Evolutionary conservation across 2,797 vertebrate species (phyloP), one percentile per base, ranked within the genome.

Genomic region (Notamacropus eugenii): DNA sequence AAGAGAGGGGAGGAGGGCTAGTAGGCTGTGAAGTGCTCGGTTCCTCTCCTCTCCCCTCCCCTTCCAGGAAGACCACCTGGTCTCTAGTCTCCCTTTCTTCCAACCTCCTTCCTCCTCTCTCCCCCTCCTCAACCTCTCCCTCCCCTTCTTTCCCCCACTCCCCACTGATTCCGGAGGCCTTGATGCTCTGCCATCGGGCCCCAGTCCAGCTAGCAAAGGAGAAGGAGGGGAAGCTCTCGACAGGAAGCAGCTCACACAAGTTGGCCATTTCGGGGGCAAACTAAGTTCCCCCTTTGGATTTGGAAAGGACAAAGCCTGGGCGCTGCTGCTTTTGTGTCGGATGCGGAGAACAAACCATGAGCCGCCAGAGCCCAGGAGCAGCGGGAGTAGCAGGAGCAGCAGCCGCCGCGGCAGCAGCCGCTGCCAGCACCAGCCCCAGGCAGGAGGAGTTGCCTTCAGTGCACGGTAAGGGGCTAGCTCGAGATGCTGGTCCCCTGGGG

Each of bases 121-220:
- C 57, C 90, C 55, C 67, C 95, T 87, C 40, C 74, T 50, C 74
- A 87, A 87, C 24, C 74, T 50, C 67, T 82, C n/a, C 67, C 90
- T 46, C 58, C 94, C 93, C 93, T 92, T 52, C 94, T 96, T 59
- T 96, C 93, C 97, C 96, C 97, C 97, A 97, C 54, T 97, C 98
- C 97, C 98, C 94, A 96, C 93, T 54, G 55, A 96, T 94, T 98
- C 96, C 54, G 96, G 95, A 97, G 93, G 97, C 97, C 98, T 98
- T 97, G 97, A 96, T 93, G 98, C 96, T 97, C 97, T 96, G 98
- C 98, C 98, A 22, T 94, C 82, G 92, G 98, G 98, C 98, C 96
- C 97, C 40, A 93, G 97, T 98, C 98, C 98, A 98, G 98, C 92
- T 96, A 8, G 92, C 95, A 95, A 94, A 95, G 95, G 1, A 94